Conservation (phyloP, 2,113 vertebrate species). For the Clarias magur region DNA sequence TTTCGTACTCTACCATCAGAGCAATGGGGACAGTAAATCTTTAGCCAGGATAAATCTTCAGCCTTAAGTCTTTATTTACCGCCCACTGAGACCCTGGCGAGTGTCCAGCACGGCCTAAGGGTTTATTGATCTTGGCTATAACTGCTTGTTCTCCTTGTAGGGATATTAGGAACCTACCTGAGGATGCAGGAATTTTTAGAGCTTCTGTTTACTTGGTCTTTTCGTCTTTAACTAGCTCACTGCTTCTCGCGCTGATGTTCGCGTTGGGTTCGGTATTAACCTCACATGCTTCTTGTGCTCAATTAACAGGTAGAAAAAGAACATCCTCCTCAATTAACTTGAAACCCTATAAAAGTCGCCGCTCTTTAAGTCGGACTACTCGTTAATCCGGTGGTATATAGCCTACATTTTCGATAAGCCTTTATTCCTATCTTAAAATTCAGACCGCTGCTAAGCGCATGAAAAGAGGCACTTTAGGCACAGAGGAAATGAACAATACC, state of each 20-base stretch:
- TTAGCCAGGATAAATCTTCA: slow-evolving; percentile 52
- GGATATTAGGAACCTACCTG: slow-evolving; percentile 54
- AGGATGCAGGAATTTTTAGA: slow-evolving; percentile 51
- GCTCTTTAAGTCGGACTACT: neutral
- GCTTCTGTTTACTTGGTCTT: neutral
- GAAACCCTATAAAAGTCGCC: neutral
- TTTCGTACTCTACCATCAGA: slow-evolving; percentile 63
- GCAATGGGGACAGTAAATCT: slow-evolving; percentile 73
- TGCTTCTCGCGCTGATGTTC: neutral
- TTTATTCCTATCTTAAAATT: slow-evolving; percentile 13
- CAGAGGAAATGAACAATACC: slow-evolving; percentile 62
- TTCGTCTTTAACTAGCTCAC: neutral
- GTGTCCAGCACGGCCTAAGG: slow-evolving; percentile 57
- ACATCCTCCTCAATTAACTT: slow-evolving; percentile 45
- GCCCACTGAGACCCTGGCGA: slow-evolving; percentile 57
- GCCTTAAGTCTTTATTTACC: slow-evolving; percentile 67
- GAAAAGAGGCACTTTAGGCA: slow-evolving; percentile 61
- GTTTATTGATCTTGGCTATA: slow-evolving; percentile 56
- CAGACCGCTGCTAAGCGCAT: slow-evolving; percentile 29
- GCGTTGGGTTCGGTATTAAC: slow-evolving; percentile 21
- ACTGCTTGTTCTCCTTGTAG: slow-evolving; percentile 55
- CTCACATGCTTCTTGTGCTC: slow-evolving; percentile 52
- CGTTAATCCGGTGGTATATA: slow-evolving; percentile 4
- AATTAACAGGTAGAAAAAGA: slow-evolving; percentile 53
- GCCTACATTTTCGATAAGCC: slow-evolving; percentile 16